Percentiles rank a stretch among this genome's conserved stretches.
Conservation (phyloP, 2,888 invertebrate species). For the Drosophila trichaetosa region DNA sequence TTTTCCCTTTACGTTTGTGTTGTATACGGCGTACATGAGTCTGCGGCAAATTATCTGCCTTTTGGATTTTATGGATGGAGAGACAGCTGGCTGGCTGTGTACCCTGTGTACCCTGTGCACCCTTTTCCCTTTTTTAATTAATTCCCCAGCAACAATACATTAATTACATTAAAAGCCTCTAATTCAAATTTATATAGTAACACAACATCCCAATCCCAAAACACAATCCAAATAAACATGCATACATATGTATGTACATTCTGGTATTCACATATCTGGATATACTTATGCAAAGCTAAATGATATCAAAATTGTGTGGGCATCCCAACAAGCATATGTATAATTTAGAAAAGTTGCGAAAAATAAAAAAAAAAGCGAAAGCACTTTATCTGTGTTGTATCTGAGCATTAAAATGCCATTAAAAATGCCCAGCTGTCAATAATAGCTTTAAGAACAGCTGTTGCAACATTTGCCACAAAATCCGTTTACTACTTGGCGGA, state of each 20-base stretch:
- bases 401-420: slow-evolving; percentile 48
- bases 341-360: slow-evolving; percentile 26
- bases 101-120: too few species aligned
- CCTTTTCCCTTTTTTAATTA: slow-evolving; percentile 39
- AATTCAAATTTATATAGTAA: slow-evolving; percentile 35
- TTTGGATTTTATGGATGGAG: slow-evolving; percentile 29
- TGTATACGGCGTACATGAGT: not conserved
- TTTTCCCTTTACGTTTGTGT: not conserved
- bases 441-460: slow-evolving; percentile 50
- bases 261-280: slow-evolving; percentile 6
- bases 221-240: slow-evolving; percentile 6
- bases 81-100: slow-evolving; percentile 29
- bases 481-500: slow-evolving; percentile 27
- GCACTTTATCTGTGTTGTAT: slow-evolving; percentile 46
- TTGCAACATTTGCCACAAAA: slow-evolving; percentile 34
- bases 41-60: slow-evolving; percentile 12
- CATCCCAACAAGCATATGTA: slow-evolving; percentile 2
- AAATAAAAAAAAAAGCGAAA: slow-evolving; percentile 17
- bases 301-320: slow-evolving; percentile 21
- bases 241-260: not conserved
- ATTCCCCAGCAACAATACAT: slow-evolving; percentile 35
- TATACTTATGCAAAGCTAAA: slow-evolving; percentile 6
- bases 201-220: slow-evolving; percentile 12
- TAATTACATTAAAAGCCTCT: slow-evolving; percentile 39
- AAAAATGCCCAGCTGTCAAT: slow-evolving; percentile 63